These are phyloP conservation scores for Nothura maculosa DNA, from an alignment of 2,797 vertebrate species.

Conservation along the genomic window DNA sequence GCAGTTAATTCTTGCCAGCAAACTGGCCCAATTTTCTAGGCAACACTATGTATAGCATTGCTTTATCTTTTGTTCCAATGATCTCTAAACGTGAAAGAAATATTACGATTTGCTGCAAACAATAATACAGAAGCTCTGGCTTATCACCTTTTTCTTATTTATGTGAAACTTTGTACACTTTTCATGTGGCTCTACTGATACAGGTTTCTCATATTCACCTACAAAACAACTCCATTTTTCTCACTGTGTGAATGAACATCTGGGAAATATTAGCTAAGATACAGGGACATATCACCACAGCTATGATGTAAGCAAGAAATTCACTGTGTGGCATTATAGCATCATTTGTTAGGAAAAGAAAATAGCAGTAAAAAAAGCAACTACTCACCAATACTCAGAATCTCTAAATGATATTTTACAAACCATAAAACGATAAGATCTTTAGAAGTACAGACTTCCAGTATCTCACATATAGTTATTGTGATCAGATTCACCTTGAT, in stretches of 20 bases:
- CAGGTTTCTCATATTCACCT: not conserved
- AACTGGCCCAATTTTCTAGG: not conserved
- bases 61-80: not conserved
- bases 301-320: not conserved
- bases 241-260: not conserved
- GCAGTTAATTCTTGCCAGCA: not conserved
- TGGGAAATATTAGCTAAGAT: not conserved
- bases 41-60: not conserved
- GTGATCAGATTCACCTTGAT: not conserved
- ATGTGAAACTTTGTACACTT: not conserved
- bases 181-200: not conserved
- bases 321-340: not conserved
- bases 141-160: not conserved
- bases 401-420: not conserved
- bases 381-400: not conserved
- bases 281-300: rapidly evolving
- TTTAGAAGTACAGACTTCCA: not conserved
- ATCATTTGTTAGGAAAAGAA: not conserved
- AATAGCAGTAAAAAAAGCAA: not conserved
- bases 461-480: not conserved
- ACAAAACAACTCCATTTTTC: not conserved
- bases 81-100: not conserved
- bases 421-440: not conserved
- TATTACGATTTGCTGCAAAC: not conserved
- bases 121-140: not conserved